Evolutionary conservation across 2,888 invertebrate species (phyloP).

Genomic region (Xestia ashworthii): DNA sequence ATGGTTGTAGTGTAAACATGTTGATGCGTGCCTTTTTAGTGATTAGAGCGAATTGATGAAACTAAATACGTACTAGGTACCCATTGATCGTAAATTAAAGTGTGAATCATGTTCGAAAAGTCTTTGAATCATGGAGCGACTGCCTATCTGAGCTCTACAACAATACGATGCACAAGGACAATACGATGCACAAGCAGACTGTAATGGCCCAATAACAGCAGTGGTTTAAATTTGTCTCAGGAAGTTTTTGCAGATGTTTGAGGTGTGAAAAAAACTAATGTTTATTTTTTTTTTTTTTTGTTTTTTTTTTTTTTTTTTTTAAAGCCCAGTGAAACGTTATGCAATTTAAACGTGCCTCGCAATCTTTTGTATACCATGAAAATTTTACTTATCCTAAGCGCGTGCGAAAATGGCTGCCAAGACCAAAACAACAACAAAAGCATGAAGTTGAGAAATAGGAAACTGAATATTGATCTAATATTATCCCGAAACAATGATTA

Average conservation of each 20-base stretch:
- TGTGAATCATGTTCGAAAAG: not conserved
- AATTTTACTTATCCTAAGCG: not conserved
- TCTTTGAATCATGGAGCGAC: not conserved
- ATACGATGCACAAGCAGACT: not conserved
- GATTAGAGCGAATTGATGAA: not conserved
- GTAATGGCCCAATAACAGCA: not conserved
- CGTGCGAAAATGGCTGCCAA: not conserved
- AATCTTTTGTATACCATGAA: not conserved
- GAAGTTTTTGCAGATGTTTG: not conserved
- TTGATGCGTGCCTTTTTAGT: not conserved
- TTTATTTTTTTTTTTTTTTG: too few species aligned
- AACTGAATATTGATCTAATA: not conserved
- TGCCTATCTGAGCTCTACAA: not conserved
- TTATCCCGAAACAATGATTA: not conserved
- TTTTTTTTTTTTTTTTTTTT: too few species aligned
- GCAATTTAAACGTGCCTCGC: not conserved
- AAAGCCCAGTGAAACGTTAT: not conserved
- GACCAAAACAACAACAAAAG: not conserved
- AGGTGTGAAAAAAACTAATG: not conserved
- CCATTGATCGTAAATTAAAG: not conserved
- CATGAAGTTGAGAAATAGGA: not conserved
- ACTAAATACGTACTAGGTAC: not conserved
- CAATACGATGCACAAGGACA: not conserved
- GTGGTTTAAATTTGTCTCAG: not conserved
- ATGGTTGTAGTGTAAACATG: constrained; percentile 20